phyloP scores from a whole-genome alignment of 1,140 invertebrate genomes.

The Triops cancriformis region DNA sequence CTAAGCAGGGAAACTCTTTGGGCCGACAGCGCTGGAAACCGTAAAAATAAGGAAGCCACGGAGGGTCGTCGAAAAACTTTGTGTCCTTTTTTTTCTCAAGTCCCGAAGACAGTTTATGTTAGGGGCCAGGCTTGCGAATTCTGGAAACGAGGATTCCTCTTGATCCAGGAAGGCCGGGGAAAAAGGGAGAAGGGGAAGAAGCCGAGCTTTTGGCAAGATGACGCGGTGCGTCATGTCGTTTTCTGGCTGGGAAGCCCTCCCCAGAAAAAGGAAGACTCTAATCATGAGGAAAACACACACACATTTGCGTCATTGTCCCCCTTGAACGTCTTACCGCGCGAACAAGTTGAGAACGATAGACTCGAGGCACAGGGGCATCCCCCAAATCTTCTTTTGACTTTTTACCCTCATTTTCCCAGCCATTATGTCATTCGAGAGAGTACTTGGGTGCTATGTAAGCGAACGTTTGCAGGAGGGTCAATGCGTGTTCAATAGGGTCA shows the following conservation, averaged over 20 bases:
- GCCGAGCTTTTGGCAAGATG: background rate
- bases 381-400: background rate
- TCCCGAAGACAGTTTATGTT: background rate
- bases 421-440: background rate
- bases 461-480: background rate
- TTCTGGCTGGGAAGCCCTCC: background rate
- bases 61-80: background rate
- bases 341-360: conserved; percentile 4
- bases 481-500: conserved; percentile 9
- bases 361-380: background rate
- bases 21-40: background rate
- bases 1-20: background rate
- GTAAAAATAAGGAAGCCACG: background rate
- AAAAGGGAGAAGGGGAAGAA: background rate
- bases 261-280: background rate
- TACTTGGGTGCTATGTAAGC: background rate
- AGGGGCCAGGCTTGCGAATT: background rate
- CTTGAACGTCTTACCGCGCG: background rate
- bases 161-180: too few relatives aligned
- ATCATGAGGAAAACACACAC: conserved; percentile 7
- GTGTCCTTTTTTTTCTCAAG: background rate
- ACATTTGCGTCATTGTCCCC: background rate
- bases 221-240: background rate
- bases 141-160: background rate
- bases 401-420: conserved; percentile 10